phyloP scores from a whole-genome alignment of 2,888 invertebrate genomes.

The Drosophila yooni region DNA sequence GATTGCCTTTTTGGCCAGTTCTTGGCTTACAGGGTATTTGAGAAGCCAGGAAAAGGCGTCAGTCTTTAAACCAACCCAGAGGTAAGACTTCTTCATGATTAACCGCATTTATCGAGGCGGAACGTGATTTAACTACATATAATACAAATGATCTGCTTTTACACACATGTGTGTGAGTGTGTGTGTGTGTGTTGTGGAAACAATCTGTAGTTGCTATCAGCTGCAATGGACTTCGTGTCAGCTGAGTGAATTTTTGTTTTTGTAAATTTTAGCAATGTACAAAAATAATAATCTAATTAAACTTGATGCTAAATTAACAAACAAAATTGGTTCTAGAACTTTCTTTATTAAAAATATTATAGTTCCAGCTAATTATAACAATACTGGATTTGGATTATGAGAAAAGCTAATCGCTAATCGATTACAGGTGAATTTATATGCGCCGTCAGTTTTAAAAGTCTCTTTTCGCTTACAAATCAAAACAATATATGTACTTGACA shows the following conservation, averaged over 20 bases:
- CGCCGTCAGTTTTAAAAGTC: neutral
- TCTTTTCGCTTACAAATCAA: neutral
- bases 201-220: conserved; percentile 50
- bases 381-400: neutral
- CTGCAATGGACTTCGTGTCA: conserved; percentile 19
- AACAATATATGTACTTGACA: conserved; percentile 7
- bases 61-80: conserved; percentile 30
- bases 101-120: conserved; percentile 78
- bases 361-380: neutral
- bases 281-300: conserved; percentile 9
- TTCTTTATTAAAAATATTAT: conserved; percentile 12
- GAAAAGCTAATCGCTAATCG: neutral
- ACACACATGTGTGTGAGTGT: conserved; percentile 1
- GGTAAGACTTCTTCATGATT: conserved; percentile 53
- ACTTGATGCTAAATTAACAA: conserved; percentile 17
- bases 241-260: conserved; percentile 18
- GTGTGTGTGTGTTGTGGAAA: conserved; percentile 13
- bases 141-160: conserved; percentile 69
- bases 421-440: neutral
- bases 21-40: conserved; percentile 21
- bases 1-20: neutral
- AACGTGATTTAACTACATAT: conserved; percentile 78
- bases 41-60: conserved; percentile 10
- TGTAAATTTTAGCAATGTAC: conserved; percentile 43
- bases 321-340: neutral